These are phyloP conservation scores for Aphidoletes aphidimyza DNA, from an alignment of 2,888 invertebrate genomes.

Conservation along the genomic window DNA sequence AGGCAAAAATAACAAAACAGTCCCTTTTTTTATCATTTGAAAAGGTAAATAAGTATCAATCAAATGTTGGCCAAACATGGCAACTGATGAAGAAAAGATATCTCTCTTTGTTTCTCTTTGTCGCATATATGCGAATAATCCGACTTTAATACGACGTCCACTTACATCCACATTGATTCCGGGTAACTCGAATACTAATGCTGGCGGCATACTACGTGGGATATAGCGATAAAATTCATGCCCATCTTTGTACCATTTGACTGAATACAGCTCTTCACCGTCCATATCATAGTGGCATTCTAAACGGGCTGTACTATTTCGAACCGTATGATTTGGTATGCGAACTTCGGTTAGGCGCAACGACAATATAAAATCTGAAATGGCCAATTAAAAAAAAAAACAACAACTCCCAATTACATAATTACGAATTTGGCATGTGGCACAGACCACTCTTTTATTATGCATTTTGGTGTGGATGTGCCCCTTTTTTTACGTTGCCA, in stretches of 20 bases:
- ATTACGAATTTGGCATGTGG: background rate
- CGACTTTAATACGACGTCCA: constrained; percentile 59
- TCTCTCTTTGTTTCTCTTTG: no score
- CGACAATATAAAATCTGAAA: constrained; percentile 67
- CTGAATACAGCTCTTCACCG: constrained; percentile 84
- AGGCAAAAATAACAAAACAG: background rate
- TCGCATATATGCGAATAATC: background rate
- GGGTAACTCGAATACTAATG: constrained; percentile 80
- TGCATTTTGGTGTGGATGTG: background rate
- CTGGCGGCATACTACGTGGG: constrained; percentile 83
- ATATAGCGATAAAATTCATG: constrained; percentile 89
- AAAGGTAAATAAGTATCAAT: constrained; percentile 48
- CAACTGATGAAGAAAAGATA: constrained; percentile 22
- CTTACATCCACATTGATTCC: constrained; percentile 90
- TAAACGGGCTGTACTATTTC: constrained; percentile 79
- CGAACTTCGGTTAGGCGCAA: constrained; percentile 81
- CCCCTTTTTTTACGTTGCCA: background rate
- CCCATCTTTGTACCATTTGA: constrained; percentile 93
- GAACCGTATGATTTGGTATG: constrained; percentile 83
- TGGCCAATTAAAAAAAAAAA: constrained; percentile 39
- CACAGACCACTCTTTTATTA: no score
- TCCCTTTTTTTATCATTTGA: constrained; percentile 3
- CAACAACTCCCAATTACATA: constrained; percentile 42
- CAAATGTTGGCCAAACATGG: constrained; percentile 7
- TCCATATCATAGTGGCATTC: constrained; percentile 87